Evolutionary conservation across 2,113 vertebrate species (phyloP), one percentile per base, ranked within the genome.

Genomic region (Toxostoma redivivum): DNA sequence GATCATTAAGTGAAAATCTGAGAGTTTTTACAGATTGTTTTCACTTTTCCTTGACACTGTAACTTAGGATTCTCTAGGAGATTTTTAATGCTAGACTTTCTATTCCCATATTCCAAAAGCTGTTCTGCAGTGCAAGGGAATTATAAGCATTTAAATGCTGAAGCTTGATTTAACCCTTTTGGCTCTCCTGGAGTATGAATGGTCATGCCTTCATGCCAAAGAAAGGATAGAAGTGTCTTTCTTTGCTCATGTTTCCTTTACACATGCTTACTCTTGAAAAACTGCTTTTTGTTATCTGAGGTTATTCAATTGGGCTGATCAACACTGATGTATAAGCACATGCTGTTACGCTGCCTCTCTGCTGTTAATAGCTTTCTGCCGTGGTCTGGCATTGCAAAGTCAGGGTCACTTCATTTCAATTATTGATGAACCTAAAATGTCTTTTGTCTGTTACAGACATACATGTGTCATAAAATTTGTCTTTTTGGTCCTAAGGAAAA

Each of bases 111-210:
- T 93, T 95, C 80, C 44, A 65, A 87, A 94, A 44, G 65, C 88
- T 67, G 25, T 90, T 97, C 86, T 94, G 61, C 85, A 86, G 70
- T 81, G 82, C n/a, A 64, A 92, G 92, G 90, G 65, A 93, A 85
- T 73, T 86, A 57, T 2, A 90, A 89, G 38, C 64, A 50, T 95
- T 95, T 93, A 72, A 70, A 78, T 90, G 65, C 92, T 3, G 38
- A 90, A 85, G 35, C 69, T 25, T 85, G 21, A 71, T 87, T 95
- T 98, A 97, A 97, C 95, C 76, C 94, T 6, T 97, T 83, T 76
- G 73, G 3, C 61, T 48, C 62, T 87, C 18, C 38, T n/a, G 1
- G 6, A 77, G 15, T 54, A 27, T 1, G 10, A 87, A 28, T 61
- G 24, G 33, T 66, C 5, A 45, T 89, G 45, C n/a, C 51, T 85